Evolutionary conservation across 2,113 vertebrate genomes (phyloP).

Genomic region (Vidua macroura): DNA sequence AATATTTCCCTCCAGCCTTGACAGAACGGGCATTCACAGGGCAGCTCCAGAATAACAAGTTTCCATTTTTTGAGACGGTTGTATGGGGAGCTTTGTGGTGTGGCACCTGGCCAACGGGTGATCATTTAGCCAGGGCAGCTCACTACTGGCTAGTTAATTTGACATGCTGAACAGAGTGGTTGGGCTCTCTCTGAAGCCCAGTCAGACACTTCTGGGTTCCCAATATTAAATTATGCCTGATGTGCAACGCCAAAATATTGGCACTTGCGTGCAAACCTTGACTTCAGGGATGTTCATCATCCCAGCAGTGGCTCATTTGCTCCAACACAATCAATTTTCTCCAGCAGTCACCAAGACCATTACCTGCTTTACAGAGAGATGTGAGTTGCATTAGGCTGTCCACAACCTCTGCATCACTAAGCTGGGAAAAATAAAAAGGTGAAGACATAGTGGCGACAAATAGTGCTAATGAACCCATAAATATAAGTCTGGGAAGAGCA

Average conservation of each 20-base stretch:
- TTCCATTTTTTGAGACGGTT: slow-evolving; percentile 68
- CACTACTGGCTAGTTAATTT: slow-evolving; percentile 60
- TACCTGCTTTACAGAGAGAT: slow-evolving; percentile 36
- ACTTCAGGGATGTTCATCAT: slow-evolving; percentile 63
- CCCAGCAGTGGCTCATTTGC: slow-evolving; percentile 33
- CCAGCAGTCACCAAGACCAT: slow-evolving; percentile 6
- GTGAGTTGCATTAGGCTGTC: slow-evolving; percentile 24
- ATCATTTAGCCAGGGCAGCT: slow-evolving; percentile 59
- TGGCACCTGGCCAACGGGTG: slow-evolving; percentile 71
- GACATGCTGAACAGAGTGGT: slow-evolving; percentile 53
- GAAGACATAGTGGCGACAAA: slow-evolving; percentile 11
- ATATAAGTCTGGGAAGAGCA: background rate
- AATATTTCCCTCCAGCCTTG: slow-evolving; percentile 68
- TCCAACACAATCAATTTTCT: slow-evolving; percentile 67
- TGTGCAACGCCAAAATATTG: slow-evolving; percentile 50
- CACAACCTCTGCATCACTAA: background rate
- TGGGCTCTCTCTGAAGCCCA: slow-evolving; percentile 54
- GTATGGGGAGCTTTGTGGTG: slow-evolving; percentile 65
- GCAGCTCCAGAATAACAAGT: slow-evolving; percentile 69
- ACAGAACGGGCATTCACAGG: slow-evolving; percentile 69
- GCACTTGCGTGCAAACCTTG: slow-evolving; percentile 45
- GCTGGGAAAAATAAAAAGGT: slow-evolving; percentile 15
- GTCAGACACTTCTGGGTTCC: slow-evolving; percentile 20
- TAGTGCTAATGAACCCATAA: background rate
- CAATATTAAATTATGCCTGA: slow-evolving; percentile 68